Evolutionary conservation across 2,888 invertebrate genomes (phyloP).

Genomic region (Zygaena filipendulae): DNA sequence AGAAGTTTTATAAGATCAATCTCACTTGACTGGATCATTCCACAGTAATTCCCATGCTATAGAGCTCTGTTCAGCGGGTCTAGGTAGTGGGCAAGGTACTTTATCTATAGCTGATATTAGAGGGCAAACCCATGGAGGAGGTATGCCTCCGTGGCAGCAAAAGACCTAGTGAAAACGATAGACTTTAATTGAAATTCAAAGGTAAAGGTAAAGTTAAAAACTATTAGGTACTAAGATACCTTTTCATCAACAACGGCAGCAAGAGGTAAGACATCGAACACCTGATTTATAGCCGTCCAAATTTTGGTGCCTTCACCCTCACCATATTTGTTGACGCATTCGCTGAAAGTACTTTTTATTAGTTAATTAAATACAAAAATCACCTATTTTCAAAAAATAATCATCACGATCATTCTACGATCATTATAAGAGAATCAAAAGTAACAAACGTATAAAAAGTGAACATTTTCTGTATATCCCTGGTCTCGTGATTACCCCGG

Average conservation of each 20-base stretch:
- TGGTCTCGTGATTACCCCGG: conserved; percentile 81
- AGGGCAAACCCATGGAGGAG: conserved; percentile 75
- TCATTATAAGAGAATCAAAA: background rate
- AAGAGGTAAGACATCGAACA: conserved; percentile 78
- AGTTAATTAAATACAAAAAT: too few relatives aligned
- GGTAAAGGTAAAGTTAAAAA: too few relatives aligned
- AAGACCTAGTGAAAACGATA: conserved; percentile 74
- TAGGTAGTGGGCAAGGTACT: conserved; percentile 72
- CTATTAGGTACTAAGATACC: too few relatives aligned
- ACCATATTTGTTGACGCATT: conserved; percentile 76
- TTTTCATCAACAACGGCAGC: conserved; percentile 80
- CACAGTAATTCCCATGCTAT: conserved; percentile 84
- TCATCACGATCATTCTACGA: background rate
- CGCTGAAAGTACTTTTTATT: conserved; percentile 68
- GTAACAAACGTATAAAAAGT: conserved; percentile 78
- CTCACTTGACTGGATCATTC: conserved; percentile 77
- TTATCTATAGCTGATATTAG: conserved; percentile 71
- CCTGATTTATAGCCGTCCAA: conserved; percentile 76
- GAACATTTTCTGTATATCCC: conserved; percentile 78
- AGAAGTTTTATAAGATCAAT: too few relatives aligned
- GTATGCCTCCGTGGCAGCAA: conserved; percentile 84
- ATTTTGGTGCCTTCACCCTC: conserved; percentile 69
- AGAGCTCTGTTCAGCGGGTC: conserved; percentile 75
- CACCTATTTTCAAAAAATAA: background rate
- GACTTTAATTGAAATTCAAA: too few relatives aligned